Conservation (phyloP, 2,888 invertebrate genomes). For the Elgonia sp. region DNA sequence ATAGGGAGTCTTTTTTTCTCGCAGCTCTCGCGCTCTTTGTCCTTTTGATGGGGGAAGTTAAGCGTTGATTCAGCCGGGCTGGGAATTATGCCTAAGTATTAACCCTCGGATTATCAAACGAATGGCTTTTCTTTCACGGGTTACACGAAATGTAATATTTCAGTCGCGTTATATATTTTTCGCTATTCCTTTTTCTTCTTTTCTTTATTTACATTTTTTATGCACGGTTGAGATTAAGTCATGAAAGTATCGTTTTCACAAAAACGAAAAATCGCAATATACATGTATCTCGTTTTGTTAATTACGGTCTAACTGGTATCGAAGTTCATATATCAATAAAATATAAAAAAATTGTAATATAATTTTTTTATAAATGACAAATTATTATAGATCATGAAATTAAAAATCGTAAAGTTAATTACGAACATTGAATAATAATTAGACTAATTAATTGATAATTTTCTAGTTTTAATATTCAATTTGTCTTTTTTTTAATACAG, state of each 20-base stretch:
- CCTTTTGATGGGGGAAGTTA: constrained; percentile 62
- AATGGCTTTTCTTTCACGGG: constrained; percentile 56
- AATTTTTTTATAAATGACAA: too few relatives aligned
- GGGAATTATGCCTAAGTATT: constrained; percentile 62
- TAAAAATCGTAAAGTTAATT: too few relatives aligned
- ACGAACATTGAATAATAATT: too few relatives aligned
- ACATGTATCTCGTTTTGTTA: constrained; percentile 6
- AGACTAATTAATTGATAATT: too few relatives aligned
- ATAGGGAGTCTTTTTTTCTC: constrained; percentile 53
- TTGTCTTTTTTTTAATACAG: too few relatives aligned
- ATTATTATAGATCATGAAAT: too few relatives aligned
- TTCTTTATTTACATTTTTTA: not conserved
- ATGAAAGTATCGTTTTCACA: not conserved
- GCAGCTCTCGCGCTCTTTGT: constrained; percentile 54
- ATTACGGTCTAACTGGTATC: not conserved
- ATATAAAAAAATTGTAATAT: too few relatives aligned
- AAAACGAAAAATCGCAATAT: constrained; percentile 27
- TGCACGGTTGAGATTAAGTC: constrained; percentile 10
- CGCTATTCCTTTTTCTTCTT: not conserved
- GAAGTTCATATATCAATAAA: not conserved
- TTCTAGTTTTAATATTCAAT: too few relatives aligned
- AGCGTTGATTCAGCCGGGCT: constrained; percentile 59
- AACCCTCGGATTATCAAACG: constrained; percentile 65
- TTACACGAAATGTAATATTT: constrained; percentile 46
- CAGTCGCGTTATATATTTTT: constrained; percentile 48